A percentile compares a stretch with the other conserved stretches of the same genome.
phyloP scores from a whole-genome alignment of 1,140 invertebrate species.

The Brachionus sp. region DNA sequence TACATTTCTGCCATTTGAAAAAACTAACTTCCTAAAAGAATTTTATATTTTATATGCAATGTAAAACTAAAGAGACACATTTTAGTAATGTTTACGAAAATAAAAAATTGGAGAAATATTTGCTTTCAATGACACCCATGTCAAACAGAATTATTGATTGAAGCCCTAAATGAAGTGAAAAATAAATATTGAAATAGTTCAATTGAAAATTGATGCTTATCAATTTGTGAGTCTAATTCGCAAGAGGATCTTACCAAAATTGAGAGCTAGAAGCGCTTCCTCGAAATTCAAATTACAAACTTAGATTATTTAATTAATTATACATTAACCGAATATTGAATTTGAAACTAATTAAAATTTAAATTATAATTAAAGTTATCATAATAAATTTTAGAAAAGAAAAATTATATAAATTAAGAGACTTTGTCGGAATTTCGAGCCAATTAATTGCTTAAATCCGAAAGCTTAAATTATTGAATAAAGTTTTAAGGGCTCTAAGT shows the following conservation, averaged over 20 bases:
- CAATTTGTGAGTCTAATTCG: neutral
- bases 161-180: neutral
- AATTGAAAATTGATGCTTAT: neutral
- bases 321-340: neutral
- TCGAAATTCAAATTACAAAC: neutral
- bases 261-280: neutral
- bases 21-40: neutral
- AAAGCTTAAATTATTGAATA: neutral
- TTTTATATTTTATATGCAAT: neutral
- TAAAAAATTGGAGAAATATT: neutral
- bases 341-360: neutral
- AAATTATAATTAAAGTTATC: too few species aligned
- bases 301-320: neutral
- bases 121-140: neutral
- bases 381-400: too few species aligned
- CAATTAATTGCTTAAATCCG: too few species aligned
- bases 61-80: neutral
- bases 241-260: neutral
- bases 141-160: conserved; percentile 3
- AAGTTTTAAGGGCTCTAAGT: neutral
- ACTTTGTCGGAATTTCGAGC: too few species aligned
- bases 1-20: neutral
- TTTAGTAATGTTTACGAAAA: neutral
- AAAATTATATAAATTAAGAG: too few species aligned
- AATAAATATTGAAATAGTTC: conserved; percentile 11